Evolutionary conservation across 2,888 invertebrate species (phyloP), one percentile per base, ranked within the genome.

Genomic region (Cepaea hortensis): DNA sequence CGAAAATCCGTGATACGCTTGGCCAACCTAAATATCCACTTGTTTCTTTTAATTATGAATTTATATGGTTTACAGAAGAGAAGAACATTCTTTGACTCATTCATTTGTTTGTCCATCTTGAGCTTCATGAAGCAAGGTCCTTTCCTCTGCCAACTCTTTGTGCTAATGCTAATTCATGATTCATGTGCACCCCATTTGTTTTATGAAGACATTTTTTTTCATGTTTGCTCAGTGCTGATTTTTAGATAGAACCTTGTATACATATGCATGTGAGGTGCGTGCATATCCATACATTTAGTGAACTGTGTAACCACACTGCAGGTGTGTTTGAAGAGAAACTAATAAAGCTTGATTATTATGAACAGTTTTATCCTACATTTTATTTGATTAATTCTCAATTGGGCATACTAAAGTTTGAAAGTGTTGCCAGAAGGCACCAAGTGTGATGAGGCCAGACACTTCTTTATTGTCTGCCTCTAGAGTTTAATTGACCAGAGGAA

Each of bases 1-100:
- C 46, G 89, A 90, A 68, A 84, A 89, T n/a, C 86, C 88, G 86
- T 88, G 88, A 88, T 85, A 76, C 23, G 82, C 79, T 70, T n/a
- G 77, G 70, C 85, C 79, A 4, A 15, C 15, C 9, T 35, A 65
- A 65, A 46, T 23, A 65, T 79, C 46, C 65, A 76, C 20, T 18
- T 23, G 35, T 85, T 85, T 85, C 68, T 79, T 85, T 70, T 79
- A 68, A 77, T 85, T 85, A 85, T 77, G 65, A 85, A 65, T 81
- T 81, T 11, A 35, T 13, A 46, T 46, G 65, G 80, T 81, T 81
- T 65, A 48, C 81, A 70, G 81, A 4, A n/a, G 35, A 79, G 70
- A 84, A 75, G 23, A 83, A 23, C 72, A 55, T 15, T 50, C 62
- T 84, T 84, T 84, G 61, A 75, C 46, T 75, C 83, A 84, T 84